Evolutionary conservation across 2,888 invertebrate species (phyloP).

Genomic region (Salticus scenicus): DNA sequence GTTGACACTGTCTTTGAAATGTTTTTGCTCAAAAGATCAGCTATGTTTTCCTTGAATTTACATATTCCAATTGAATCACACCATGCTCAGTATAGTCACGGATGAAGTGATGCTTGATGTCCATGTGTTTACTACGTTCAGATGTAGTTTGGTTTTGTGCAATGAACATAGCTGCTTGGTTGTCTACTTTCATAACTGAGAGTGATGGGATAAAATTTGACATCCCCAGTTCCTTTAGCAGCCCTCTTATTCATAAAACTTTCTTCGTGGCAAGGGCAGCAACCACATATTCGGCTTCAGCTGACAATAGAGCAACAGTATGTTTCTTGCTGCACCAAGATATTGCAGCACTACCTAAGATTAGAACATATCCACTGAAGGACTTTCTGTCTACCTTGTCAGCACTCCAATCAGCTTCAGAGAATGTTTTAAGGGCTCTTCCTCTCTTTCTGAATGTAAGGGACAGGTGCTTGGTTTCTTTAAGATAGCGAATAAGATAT

Average conservation of each 20-base stretch:
- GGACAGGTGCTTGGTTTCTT: not conserved
- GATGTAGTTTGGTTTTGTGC: not conserved
- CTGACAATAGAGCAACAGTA: slow-evolving; percentile 64
- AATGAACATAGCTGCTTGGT: not conserved
- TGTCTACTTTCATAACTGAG: too few relatives aligned
- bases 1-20: not conserved
- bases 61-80: not conserved
- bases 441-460: not conserved
- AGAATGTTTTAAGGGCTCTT: too few relatives aligned
- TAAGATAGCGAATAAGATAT: too few relatives aligned
- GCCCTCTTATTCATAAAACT: too few relatives aligned
- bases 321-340: slow-evolving; percentile 60
- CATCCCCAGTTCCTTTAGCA: too few relatives aligned
- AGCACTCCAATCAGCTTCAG: slow-evolving; percentile 26
- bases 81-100: not conserved
- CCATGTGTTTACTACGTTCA: too few relatives aligned
- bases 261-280: too few relatives aligned
- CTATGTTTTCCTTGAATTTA: not conserved
- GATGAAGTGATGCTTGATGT: not conserved
- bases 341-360: too few relatives aligned
- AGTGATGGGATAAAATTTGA: too few relatives aligned
- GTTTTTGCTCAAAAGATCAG: not conserved
- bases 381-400: too few relatives aligned
- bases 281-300: slow-evolving; percentile 67
- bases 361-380: too few relatives aligned